These are phyloP conservation scores for Chrysina gloriosa DNA, from an alignment of 2,888 invertebrate species.

Conservation along the genomic window DNA sequence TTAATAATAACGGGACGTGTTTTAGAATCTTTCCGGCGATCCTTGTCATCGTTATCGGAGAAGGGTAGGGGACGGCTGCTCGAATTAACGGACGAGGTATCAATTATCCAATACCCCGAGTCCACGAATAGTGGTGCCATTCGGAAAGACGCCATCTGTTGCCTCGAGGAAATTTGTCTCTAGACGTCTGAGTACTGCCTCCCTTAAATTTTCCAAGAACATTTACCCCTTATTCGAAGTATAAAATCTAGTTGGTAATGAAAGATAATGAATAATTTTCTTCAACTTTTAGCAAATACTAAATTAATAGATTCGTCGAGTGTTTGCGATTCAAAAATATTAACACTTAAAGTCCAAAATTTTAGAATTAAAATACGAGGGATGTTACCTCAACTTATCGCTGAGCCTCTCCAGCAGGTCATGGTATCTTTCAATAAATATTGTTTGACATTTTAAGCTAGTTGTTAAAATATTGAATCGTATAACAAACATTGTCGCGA, in stretches of 20 bases:
- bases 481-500: too few relatives aligned
- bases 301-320: too few relatives aligned
- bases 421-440: too few relatives aligned
- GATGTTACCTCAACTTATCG: too few relatives aligned
- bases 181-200: constrained; percentile 7
- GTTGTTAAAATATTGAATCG: too few relatives aligned
- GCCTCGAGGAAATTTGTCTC: constrained; percentile 18
- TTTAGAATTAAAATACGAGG: too few relatives aligned
- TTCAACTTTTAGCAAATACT: constrained; percentile 3
- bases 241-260: neutral
- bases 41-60: constrained; percentile 51
- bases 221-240: neutral
- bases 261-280: constrained; percentile 21
- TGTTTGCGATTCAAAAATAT: too few relatives aligned
- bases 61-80: constrained; percentile 38
- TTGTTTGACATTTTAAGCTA: too few relatives aligned
- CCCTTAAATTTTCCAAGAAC: neutral
- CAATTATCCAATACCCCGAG: constrained; percentile 60
- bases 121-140: constrained; percentile 16
- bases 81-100: constrained; percentile 61
- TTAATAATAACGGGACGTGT: constrained; percentile 56
- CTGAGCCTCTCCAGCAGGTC: too few relatives aligned
- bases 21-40: constrained; percentile 55
- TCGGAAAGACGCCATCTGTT: constrained; percentile 35
- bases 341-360: too few relatives aligned